Conservation (phyloP, 2,113 vertebrate species). For the Dasyprocta punctata region DNA sequence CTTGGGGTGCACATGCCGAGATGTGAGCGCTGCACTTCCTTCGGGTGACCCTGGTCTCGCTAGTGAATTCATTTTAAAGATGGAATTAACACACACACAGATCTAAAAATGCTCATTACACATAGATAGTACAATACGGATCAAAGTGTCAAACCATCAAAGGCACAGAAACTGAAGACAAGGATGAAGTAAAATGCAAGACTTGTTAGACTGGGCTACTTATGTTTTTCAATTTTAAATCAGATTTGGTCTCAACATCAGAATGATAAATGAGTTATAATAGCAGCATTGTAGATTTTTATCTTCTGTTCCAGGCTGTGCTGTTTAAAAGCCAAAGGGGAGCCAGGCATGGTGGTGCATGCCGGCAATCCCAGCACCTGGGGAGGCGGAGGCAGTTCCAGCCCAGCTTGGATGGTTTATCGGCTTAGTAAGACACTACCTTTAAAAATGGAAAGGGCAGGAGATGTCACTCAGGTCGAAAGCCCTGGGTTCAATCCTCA, state of each 20-base stretch:
- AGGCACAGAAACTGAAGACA: background rate
- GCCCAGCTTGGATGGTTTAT: background rate
- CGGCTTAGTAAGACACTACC: no score
- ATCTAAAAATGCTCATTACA: background rate
- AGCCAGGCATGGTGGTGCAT: background rate
- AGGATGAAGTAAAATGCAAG: background rate
- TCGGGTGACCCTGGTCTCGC: no score
- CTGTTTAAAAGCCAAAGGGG: conserved; percentile 8
- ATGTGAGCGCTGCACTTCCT: no score
- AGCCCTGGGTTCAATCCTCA: background rate
- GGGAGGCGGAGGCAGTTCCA: background rate
- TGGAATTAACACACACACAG: background rate
- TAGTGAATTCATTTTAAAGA: background rate
- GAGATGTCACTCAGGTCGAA: background rate
- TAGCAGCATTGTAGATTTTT: background rate
- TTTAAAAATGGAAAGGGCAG: background rate
- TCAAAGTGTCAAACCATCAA: background rate
- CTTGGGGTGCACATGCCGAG: background rate
- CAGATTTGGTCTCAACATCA: background rate
- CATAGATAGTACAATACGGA: background rate
- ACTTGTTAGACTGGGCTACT: background rate
- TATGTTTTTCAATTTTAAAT: conserved; percentile 2
- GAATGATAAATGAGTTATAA: background rate
- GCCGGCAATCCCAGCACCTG: no score
- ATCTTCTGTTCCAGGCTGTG: background rate